Evolutionary conservation across 2,113 vertebrate genomes (phyloP).

Genomic region (Podarcis muralis): DNA sequence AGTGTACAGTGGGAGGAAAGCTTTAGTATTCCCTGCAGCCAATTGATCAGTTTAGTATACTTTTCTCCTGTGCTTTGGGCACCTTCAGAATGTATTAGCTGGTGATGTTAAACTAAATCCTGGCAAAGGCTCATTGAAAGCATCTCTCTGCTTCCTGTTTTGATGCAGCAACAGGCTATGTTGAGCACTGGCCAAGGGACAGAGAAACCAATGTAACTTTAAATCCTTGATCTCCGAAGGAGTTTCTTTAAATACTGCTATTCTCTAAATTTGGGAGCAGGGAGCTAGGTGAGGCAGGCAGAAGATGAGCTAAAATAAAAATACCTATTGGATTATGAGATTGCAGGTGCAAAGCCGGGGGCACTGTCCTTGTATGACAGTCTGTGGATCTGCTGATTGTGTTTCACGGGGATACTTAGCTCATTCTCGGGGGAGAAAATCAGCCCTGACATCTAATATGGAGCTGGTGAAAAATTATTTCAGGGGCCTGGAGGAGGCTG

Average conservation of each 20-base stretch:
- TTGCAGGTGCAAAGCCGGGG: slow-evolving; percentile 48
- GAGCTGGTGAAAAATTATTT: background rate
- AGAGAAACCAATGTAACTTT: background rate
- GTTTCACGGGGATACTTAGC: slow-evolving; percentile 36
- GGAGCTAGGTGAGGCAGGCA: background rate
- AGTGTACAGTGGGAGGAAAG: no score
- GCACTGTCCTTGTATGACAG: background rate
- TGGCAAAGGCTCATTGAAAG: background rate
- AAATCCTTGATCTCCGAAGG: background rate
- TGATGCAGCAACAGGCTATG: background rate
- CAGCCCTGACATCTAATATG: accelerated
- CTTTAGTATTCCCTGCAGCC: background rate
- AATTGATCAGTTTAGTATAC: background rate
- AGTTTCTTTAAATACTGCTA: slow-evolving; percentile 40
- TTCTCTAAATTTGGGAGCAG: slow-evolving; percentile 38
- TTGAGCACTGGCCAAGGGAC: background rate
- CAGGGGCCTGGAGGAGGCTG: background rate
- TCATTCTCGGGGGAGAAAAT: slow-evolving; percentile 27
- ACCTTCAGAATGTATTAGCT: background rate
- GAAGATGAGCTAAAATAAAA: slow-evolving; percentile 14
- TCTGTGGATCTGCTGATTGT: background rate
- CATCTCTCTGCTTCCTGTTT: background rate
- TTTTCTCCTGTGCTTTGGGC: background rate
- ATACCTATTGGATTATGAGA: slow-evolving; percentile 57
- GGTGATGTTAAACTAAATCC: background rate